Evolutionary conservation across 2,797 vertebrate genomes (phyloP).

Genomic region (Galaxias olidus): DNA sequence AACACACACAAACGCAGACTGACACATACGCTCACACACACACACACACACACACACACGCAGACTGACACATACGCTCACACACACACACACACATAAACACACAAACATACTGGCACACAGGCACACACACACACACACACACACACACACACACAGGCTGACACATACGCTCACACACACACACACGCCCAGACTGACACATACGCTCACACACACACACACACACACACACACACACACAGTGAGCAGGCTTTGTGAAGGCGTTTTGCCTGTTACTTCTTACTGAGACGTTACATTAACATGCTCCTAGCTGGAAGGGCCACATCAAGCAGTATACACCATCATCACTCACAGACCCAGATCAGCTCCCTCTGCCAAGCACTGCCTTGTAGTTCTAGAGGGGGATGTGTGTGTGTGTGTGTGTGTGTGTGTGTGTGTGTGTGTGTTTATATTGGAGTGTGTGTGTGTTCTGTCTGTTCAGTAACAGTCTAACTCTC

Average conservation of each 20-base stretch:
- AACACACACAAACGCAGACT: too few species aligned
- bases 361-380: too few species aligned
- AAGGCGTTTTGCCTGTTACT: not conserved
- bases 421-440: not conserved
- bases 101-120: too few species aligned
- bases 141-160: not conserved
- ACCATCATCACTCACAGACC: too few species aligned
- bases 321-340: too few species aligned
- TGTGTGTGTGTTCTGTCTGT: not conserved
- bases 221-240: not conserved
- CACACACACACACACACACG: not conserved
- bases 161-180: not conserved
- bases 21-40: not conserved
- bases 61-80: not conserved
- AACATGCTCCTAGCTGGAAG: too few species aligned
- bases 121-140: not conserved
- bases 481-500: too few species aligned
- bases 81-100: not conserved
- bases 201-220: not conserved
- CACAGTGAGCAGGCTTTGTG: not conserved
- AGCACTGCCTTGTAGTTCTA: too few species aligned
- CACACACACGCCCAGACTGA: not conserved
- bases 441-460: not conserved
- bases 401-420: too few species aligned
- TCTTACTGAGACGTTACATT: too few species aligned